Conservation (phyloP, 2,113 vertebrate species). For the Nothoprocta perdicaria region DNA sequence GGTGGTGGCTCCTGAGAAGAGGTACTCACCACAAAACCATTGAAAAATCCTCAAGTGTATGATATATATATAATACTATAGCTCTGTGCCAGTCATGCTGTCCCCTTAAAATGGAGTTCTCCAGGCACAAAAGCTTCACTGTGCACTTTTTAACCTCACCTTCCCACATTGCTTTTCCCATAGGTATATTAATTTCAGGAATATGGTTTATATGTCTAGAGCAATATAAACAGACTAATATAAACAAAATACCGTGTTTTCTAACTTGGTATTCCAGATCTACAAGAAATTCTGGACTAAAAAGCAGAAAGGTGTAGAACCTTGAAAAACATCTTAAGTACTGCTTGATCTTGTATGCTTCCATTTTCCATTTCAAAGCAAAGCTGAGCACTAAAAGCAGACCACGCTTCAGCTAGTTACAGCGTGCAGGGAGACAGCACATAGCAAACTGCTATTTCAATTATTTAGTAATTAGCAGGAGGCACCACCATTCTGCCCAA, state of each 20-base stretch:
- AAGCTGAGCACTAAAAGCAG: neutral
- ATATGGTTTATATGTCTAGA: neutral
- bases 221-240: neutral
- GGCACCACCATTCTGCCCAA: neutral
- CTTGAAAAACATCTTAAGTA: neutral
- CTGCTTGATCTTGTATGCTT: too few species aligned
- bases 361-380: neutral
- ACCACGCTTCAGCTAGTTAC: neutral
- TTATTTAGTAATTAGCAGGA: conserved; percentile 17
- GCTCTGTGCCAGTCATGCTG: neutral
- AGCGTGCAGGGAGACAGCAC: neutral
- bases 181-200: neutral
- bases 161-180: neutral
- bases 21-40: neutral
- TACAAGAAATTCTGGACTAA: neutral
- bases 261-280: neutral
- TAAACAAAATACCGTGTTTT: neutral
- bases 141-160: neutral
- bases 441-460: neutral
- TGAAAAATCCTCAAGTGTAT: accelerated
- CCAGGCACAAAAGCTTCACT: neutral
- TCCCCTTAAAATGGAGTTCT: neutral
- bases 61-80: neutral
- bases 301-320: neutral
- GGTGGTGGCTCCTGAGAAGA: neutral